Conservation (phyloP, 2,797 vertebrate genomes). For the Gambusia yucatana region DNA sequence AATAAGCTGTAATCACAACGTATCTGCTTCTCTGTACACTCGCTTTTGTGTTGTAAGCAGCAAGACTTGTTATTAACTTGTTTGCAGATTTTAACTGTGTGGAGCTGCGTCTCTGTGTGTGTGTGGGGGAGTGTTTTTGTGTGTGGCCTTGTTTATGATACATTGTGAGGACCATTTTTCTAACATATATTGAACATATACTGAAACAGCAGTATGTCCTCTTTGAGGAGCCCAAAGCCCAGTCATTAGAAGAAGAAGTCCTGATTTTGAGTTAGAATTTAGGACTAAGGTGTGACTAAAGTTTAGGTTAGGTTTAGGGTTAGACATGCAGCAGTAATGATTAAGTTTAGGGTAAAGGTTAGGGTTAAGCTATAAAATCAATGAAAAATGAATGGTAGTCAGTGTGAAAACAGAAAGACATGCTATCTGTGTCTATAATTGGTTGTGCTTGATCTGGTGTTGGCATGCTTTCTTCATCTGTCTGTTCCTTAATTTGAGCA, state of each 20-base stretch:
- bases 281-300: neutral
- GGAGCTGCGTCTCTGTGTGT: neutral
- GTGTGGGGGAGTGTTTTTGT: neutral
- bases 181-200: neutral
- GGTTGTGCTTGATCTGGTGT: conserved; percentile 8
- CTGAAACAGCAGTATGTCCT: neutral
- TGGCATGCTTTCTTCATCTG: conserved; percentile 19
- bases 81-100: conserved; percentile 30
- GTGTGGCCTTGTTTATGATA: neutral
- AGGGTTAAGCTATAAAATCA: too few relatives aligned
- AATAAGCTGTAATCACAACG: conserved; percentile 40
- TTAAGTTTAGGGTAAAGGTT: too few relatives aligned
- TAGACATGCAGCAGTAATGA: too few relatives aligned
- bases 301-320: too few relatives aligned
- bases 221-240: neutral
- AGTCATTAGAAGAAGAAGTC: neutral
- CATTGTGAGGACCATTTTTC: neutral
- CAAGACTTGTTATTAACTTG: conserved; percentile 12
- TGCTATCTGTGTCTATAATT: conserved; percentile 1
- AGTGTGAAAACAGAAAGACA: too few relatives aligned
- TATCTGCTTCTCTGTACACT: conserved; percentile 17
- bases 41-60: neutral
- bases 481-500: conserved; percentile 49
- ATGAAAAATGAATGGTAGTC: too few relatives aligned
- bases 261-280: neutral